These are phyloP conservation scores for Clarias magur DNA, from an alignment of 2,113 vertebrate species.

Conservation along the genomic window DNA sequence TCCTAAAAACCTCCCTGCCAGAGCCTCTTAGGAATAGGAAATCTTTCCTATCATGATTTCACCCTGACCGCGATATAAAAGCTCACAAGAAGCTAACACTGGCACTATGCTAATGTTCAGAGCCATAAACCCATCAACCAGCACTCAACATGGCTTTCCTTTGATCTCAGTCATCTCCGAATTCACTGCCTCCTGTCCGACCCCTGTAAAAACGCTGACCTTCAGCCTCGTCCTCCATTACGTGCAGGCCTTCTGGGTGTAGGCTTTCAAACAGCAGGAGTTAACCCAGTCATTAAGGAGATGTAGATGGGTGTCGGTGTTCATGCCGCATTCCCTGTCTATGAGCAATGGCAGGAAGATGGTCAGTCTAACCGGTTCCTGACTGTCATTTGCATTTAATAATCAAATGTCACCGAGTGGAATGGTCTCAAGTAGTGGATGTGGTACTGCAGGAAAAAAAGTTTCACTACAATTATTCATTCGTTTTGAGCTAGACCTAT, in stretches of 20 bases:
- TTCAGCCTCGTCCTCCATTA: constrained; percentile 49
- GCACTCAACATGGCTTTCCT: constrained; percentile 40
- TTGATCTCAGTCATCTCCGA: constrained; percentile 47
- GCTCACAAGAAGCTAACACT: background rate
- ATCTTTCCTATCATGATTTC: background rate
- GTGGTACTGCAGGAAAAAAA: constrained; percentile 17
- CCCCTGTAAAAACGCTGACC: constrained; percentile 51
- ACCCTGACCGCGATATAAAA: background rate
- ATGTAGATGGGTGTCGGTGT: constrained; percentile 44
- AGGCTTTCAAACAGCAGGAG: constrained; percentile 47
- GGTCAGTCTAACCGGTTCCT: constrained; percentile 47
- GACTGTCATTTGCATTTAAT: constrained; percentile 54
- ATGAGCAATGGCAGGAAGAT: constrained; percentile 34
- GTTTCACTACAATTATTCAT: constrained; percentile 12
- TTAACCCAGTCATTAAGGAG: constrained; percentile 45
- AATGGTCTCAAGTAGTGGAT: constrained; percentile 24
- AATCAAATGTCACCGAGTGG: constrained; percentile 51
- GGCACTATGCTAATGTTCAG: background rate
- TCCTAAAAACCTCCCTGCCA: background rate
- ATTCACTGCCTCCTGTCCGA: constrained; percentile 51
- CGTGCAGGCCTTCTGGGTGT: constrained; percentile 43
- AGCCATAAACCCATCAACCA: background rate
- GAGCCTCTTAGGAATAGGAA: background rate
- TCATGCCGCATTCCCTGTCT: constrained; percentile 40
- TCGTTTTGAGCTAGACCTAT: constrained; percentile 11